Percentiles rank a stretch among this genome's conserved stretches.
Conservation (phyloP, 2,113 vertebrate genomes). For the Rhea americana region DNA sequence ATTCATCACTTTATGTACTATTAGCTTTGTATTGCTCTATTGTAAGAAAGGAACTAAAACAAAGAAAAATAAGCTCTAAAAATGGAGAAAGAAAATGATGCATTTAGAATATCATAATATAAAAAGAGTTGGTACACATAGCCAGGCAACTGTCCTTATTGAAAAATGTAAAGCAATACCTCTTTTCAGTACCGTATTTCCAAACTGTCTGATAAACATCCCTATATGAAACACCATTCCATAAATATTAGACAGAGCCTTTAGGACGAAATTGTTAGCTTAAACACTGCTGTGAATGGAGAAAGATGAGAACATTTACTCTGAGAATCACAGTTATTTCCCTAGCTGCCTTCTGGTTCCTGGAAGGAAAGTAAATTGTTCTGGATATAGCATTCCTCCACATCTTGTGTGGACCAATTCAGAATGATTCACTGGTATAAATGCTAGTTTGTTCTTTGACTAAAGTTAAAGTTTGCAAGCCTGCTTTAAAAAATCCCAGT, state of each 20-base stretch:
- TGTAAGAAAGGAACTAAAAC: no score
- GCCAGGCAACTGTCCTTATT: not conserved
- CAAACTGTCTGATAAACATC: not conserved
- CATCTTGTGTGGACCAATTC: not conserved
- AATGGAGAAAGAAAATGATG: no score
- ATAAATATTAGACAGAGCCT: not conserved
- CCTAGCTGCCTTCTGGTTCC: not conserved
- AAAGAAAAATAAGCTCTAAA: no score
- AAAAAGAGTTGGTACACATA: not conserved
- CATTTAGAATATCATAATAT: not conserved
- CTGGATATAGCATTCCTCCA: not conserved
- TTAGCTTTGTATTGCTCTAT: no score
- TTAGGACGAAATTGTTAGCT: not conserved
- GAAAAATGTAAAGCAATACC: not conserved
- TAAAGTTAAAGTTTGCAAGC: not conserved
- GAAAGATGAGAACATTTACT: not conserved
- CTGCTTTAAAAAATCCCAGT: not conserved
- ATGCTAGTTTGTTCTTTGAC: not conserved
- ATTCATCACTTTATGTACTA: no score
- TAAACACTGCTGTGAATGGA: not conserved
- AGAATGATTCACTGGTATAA: not conserved
- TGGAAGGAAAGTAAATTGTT: not conserved
- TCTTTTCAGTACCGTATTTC: not conserved
- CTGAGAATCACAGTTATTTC: slow-evolving; percentile 23
- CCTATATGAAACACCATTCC: not conserved